Conservation (phyloP, 2,113 vertebrate species). For the Ginglymostoma cirratum region DNA sequence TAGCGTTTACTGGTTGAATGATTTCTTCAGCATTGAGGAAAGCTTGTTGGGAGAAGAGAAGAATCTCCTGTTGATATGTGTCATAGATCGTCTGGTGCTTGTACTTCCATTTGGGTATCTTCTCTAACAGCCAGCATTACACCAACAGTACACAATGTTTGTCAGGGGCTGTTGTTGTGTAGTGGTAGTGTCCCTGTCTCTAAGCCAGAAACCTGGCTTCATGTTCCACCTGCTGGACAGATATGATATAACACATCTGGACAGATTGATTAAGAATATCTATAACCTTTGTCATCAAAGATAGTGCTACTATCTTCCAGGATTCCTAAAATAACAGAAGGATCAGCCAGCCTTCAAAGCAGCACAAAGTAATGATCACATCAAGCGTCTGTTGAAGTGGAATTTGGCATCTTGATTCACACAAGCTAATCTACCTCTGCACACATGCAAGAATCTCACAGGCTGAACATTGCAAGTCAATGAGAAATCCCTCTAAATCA, state of each 20-base stretch:
- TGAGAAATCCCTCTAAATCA: slow-evolving; percentile 5
- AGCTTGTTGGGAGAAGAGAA: not conserved
- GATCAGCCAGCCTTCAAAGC: not conserved
- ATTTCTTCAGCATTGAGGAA: not conserved
- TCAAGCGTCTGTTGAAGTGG: not conserved
- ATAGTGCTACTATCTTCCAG: not conserved
- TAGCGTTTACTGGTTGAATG: not conserved
- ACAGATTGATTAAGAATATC: too few relatives aligned
- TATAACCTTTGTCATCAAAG: too few relatives aligned
- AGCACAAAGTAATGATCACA: not conserved
- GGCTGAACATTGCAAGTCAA: not conserved
- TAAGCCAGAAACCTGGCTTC: too few relatives aligned
- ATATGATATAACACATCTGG: too few relatives aligned
- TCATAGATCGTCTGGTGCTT: not conserved
- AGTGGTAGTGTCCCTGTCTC: too few relatives aligned
- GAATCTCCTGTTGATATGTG: not conserved
- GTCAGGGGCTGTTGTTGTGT: too few relatives aligned
- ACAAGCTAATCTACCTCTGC: not conserved
- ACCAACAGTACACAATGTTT: not conserved
- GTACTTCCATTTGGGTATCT: not conserved
- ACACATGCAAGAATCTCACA: not conserved
- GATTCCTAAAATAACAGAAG: not conserved
- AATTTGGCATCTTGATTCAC: not conserved
- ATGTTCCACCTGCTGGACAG: too few relatives aligned
- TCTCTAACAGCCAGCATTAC: not conserved